phyloP scores from a whole-genome alignment of 2,113 vertebrate species.

The Nettapus auritus region DNA sequence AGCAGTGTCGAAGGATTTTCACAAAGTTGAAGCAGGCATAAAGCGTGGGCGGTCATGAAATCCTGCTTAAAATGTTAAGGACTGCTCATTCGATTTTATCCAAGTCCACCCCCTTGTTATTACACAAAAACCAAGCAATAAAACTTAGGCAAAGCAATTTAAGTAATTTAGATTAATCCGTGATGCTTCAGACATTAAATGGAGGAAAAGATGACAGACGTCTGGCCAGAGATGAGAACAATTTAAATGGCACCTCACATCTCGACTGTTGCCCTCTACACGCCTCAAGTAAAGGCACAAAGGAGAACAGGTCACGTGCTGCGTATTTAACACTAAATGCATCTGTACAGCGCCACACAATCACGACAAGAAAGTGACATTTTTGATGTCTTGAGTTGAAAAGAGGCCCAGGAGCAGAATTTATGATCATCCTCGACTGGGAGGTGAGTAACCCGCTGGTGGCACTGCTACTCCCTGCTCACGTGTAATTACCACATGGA shows the following conservation, averaged over 20 bases:
- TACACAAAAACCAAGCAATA: background rate
- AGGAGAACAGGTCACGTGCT: background rate
- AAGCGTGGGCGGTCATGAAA: background rate
- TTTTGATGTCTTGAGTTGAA: background rate
- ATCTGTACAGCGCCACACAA: background rate
- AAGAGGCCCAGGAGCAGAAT: background rate
- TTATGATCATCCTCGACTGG: background rate
- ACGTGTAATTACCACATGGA: background rate
- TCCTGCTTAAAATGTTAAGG: background rate
- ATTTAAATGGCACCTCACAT: background rate
- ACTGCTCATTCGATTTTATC: background rate
- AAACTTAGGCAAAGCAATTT: background rate
- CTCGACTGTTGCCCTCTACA: background rate
- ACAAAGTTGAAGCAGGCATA: background rate
- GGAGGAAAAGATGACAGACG: background rate
- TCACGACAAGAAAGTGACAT: background rate
- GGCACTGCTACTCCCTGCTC: background rate
- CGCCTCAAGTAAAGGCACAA: background rate
- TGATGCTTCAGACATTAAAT: background rate
- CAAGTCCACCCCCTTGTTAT: background rate
- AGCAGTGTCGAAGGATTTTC: background rate
- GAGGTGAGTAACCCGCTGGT: slow-evolving; percentile 8
- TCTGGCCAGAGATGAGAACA: background rate
- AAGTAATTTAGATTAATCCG: slow-evolving; percentile 25
- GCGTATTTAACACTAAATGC: background rate